phyloP scores from a whole-genome alignment of 2,888 invertebrate species.

The Sesamia inferens region DNA sequence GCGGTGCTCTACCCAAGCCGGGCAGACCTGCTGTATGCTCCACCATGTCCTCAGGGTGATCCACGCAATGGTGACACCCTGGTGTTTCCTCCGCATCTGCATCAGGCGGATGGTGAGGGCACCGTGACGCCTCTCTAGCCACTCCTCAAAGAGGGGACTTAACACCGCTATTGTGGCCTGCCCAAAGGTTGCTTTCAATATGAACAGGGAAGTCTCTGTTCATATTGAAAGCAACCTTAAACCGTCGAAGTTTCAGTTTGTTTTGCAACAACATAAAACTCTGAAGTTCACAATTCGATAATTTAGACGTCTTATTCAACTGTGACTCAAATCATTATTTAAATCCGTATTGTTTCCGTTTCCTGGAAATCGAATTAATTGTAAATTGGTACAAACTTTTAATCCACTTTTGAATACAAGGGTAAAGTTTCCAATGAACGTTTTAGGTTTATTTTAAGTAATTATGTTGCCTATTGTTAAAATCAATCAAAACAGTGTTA shows the following conservation, averaged over 20 bases:
- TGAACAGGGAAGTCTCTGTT: not conserved
- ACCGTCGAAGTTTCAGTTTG: conserved; percentile 17
- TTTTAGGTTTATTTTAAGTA: conserved; percentile 48
- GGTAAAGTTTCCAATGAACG: conserved; percentile 29
- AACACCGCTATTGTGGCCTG: too few species aligned
- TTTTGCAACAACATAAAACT: conserved; percentile 51
- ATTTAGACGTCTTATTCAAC: conserved; percentile 60
- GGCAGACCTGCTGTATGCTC: too few species aligned
- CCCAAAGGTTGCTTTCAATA: too few species aligned
- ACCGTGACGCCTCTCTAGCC: too few species aligned
- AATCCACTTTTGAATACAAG: conserved; percentile 40
- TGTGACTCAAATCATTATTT: conserved; percentile 60
- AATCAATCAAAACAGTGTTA: conserved; percentile 59
- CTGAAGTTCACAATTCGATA: conserved; percentile 57
- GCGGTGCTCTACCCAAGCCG: too few species aligned
- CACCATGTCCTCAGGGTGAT: too few species aligned
- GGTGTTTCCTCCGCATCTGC: too few species aligned
- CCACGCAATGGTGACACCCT: too few species aligned
- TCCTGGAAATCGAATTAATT: conserved; percentile 49
- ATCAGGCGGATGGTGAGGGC: too few species aligned
- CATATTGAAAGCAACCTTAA: conserved; percentile 50
- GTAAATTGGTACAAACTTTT: conserved; percentile 52
- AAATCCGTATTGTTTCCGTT: conserved; percentile 62
- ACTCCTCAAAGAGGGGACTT: too few species aligned
- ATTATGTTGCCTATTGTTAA: conserved; percentile 60